These are phyloP conservation scores for Orius insidiosus DNA, from an alignment of 1,140 invertebrate genomes.

Conservation along the genomic window DNA sequence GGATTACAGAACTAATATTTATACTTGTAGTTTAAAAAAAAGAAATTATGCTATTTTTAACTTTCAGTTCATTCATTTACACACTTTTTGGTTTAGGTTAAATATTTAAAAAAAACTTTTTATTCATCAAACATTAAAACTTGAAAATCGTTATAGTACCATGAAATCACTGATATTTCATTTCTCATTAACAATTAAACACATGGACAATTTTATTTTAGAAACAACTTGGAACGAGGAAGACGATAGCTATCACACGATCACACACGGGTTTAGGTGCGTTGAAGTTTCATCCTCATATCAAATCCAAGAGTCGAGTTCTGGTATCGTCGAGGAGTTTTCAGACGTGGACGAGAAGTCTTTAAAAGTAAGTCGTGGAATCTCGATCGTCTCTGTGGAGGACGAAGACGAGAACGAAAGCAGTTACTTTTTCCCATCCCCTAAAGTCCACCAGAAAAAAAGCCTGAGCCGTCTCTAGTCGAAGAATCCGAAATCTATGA, in stretches of 20 bases:
- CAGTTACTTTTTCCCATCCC: no score
- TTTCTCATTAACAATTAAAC: conserved; percentile 3
- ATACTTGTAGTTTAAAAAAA: background rate
- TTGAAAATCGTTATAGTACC: background rate
- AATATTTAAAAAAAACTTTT: no score
- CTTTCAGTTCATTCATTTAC: no score
- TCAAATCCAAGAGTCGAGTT: conserved; percentile 11
- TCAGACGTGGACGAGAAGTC: conserved; percentile 19
- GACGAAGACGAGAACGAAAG: conserved; percentile 36
- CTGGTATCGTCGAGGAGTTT: conserved; percentile 29
- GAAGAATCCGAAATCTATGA: background rate
- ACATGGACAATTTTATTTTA: conserved; percentile 3
- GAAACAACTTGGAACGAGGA: conserved; percentile 1
- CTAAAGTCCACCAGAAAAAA: background rate
- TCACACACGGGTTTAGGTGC: conserved; percentile 19
- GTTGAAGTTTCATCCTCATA: conserved; percentile 33
- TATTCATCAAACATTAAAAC: no score
- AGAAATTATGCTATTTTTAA: no score
- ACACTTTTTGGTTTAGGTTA: no score
- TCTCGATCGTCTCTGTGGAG: conserved; percentile 42
- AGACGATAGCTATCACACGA: background rate
- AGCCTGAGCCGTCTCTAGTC: background rate
- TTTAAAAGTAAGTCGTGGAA: conserved; percentile 28
- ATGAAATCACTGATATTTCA: background rate
- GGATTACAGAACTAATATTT: conserved; percentile 18